Base-by-base conservation (phyloP, 2,888 invertebrate species). In the Anarsia innoxiella region DNA sequence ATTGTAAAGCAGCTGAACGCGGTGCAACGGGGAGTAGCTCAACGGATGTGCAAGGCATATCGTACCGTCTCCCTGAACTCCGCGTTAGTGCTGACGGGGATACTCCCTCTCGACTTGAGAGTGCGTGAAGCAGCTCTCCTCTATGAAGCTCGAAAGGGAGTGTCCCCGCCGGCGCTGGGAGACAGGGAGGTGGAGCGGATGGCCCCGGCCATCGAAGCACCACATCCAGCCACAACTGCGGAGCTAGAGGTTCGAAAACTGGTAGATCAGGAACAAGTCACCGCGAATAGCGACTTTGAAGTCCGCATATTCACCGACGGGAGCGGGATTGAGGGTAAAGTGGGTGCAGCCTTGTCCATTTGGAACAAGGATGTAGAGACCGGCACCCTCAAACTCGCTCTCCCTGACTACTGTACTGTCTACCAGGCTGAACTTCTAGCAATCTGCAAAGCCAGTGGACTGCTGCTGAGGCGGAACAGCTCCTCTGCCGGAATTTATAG, bases 121-220 rank as follows among this genome's bases (percentile, higher is more conserved):
- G 16, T 30, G 3, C 31, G 23, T 1, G 51, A 56, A 19, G 40
- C 36, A 10, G 43, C 44, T 3, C 2, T 38, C 1, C 28, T 49
- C 4, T 52, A 49, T 14, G 44, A 42, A 31, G 40, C 36, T 1
- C 48, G 28, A 34, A 48, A 31, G 16, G 47, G 10, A 3, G 30
- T 30, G 6, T 23, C 31, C 1, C 16, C 2, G 11, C 10, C 16
- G 10, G 10, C 2, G 10, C n/a, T 46, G 5, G 42, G 34, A 3
- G 51, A 40, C 2, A 10, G 41, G 8, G 40, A 46, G 27, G 14
- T 50, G 0, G 56, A 53, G 23, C 23, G 10, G 5, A 29, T 35
- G 35, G 23, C 30, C 6, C n/a, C 14, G 6, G 12, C 19, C 5
- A 9, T 27, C 2, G n/a, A 16, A 2, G 9, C 11, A 3, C 39